A percentile compares a stretch with the other conserved stretches of the same genome.
Conservation (phyloP, 2,113 vertebrate genomes). For the Mungos mungo region DNA sequence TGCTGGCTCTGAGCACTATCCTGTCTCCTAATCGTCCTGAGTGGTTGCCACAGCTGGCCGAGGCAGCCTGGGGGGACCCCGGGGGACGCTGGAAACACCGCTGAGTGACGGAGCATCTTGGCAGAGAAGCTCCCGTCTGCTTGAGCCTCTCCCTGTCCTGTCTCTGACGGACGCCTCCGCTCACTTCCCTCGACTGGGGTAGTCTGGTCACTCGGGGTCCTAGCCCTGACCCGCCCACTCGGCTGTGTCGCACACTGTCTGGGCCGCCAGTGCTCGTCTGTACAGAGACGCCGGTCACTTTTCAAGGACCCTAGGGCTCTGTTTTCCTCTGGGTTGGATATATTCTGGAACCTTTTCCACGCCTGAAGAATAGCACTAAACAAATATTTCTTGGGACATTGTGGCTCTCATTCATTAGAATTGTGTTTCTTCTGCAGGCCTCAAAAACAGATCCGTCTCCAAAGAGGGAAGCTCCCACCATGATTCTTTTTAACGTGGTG, state of each 20-base stretch:
- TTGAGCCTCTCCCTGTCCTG: background rate
- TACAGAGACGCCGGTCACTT: background rate
- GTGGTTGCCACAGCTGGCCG: background rate
- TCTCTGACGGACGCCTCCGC: background rate
- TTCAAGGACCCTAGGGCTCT: background rate
- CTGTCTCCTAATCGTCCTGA: background rate
- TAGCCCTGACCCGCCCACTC: background rate
- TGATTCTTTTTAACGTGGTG: slow-evolving; percentile 99
- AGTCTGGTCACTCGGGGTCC: background rate
- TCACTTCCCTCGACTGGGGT: background rate
- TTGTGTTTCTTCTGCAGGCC: slow-evolving; percentile 85
- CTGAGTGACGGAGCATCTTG: background rate
- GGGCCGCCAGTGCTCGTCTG: rapidly evolving
- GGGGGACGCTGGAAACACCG: background rate
- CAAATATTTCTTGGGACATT: background rate
- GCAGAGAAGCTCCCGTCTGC: background rate
- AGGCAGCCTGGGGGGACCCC: background rate
- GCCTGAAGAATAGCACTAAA: background rate
- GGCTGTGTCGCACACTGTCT: background rate
- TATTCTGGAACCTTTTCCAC: background rate
- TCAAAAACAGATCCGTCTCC: slow-evolving; percentile 98
- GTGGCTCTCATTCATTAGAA: background rate
- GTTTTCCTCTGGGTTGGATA: background rate
- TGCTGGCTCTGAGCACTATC: background rate
- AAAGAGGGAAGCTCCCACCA: slow-evolving; percentile 97